These are phyloP conservation scores for Gouania willdenowi DNA, from an alignment of 2,797 vertebrate species.

Conservation along the genomic window DNA sequence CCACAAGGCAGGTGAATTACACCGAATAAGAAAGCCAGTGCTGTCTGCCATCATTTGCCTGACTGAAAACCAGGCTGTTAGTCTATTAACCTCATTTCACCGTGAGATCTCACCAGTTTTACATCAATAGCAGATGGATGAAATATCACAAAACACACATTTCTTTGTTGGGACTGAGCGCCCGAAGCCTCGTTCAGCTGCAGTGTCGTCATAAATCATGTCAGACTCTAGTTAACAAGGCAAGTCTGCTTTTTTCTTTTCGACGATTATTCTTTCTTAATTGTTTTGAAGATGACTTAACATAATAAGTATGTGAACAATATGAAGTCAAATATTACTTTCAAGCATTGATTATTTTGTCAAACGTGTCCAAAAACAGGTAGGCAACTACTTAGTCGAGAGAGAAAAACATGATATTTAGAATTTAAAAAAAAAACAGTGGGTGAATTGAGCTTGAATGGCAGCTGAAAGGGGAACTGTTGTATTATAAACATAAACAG, in stretches of 20 bases:
- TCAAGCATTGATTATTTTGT: not conserved
- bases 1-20: slow-evolving; percentile 60
- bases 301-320: not conserved
- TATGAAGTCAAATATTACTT: not conserved
- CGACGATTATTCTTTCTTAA: too few relatives aligned
- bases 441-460: too few relatives aligned
- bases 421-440: too few relatives aligned
- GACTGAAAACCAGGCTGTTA: slow-evolving; percentile 56
- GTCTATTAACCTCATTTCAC: slow-evolving; percentile 65
- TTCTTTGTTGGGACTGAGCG: not conserved
- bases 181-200: not conserved
- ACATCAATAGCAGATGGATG: slow-evolving; percentile 37
- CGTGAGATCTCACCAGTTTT: slow-evolving; percentile 41
- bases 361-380: too few relatives aligned
- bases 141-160: slow-evolving; percentile 17
- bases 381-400: too few relatives aligned
- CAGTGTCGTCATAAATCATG: slow-evolving; percentile 15
- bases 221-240: not conserved
- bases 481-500: too few relatives aligned
- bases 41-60: slow-evolving; percentile 63
- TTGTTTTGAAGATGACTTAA: not conserved
- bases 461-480: too few relatives aligned
- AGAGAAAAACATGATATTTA: too few relatives aligned
- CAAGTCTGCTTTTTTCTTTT: too few relatives aligned
- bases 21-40: slow-evolving; percentile 57